These are phyloP conservation scores for Pristiophorus japonicus DNA, from an alignment of 2,113 vertebrate genomes.

Conservation along the genomic window DNA sequence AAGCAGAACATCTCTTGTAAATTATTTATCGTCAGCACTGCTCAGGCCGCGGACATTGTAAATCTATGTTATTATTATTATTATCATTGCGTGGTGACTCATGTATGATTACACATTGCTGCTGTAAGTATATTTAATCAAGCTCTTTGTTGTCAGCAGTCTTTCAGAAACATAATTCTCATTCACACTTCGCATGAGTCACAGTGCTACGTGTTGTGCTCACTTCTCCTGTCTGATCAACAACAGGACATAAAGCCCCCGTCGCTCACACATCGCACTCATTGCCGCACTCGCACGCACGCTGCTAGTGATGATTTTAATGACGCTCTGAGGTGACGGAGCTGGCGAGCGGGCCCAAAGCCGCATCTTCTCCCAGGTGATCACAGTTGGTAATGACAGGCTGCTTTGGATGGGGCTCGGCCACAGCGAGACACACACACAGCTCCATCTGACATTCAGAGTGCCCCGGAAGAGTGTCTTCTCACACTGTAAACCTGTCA, in stretches of 20 bases:
- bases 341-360: not conserved
- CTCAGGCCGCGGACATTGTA: not conserved
- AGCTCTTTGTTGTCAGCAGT: slow-evolving; percentile 23
- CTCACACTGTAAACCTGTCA: slow-evolving; percentile 9
- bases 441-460: not conserved
- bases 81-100: not conserved
- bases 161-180: slow-evolving; percentile 1
- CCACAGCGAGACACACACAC: not conserved
- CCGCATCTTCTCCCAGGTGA: not conserved
- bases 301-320: not conserved
- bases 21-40: not conserved
- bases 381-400: not conserved
- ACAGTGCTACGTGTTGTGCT: not conserved
- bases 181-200: slow-evolving; percentile 29
- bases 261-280: not conserved
- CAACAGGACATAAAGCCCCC: not conserved
- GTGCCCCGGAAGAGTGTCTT: not conserved
- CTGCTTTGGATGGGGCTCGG: not conserved
- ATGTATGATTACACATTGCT: not conserved
- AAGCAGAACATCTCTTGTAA: not conserved
- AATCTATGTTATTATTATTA: slow-evolving; percentile 7
- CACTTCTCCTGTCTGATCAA: not conserved
- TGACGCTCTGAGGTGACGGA: not conserved
- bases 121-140: slow-evolving; percentile 31
- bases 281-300: not conserved